Evolutionary conservation across 2,113 vertebrate species (phyloP), one percentile per base, ranked within the genome.

Genomic region (Apodemus speciosus): DNA sequence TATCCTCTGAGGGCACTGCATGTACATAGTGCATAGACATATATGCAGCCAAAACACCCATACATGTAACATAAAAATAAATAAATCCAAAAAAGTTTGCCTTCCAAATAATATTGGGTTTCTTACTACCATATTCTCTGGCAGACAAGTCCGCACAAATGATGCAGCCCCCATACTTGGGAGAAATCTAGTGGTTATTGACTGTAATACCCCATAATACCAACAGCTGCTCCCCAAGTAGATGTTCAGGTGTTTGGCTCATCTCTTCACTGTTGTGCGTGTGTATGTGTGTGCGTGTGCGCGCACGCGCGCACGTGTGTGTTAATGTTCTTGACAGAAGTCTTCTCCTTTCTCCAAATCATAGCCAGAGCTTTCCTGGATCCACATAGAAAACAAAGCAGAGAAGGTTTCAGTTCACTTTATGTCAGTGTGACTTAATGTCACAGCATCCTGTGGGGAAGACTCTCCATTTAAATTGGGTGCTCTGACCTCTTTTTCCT

Each of bases 41-140:
- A 60, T 2, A 3, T 60, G 79, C n/a, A 40, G 14, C 53, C n/a
- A 27, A 27, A 81, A 60, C 53, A 60, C 35, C 35, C 79, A 81
- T 27, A 60, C n/a, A 38, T 13, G 40, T 30, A 60, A 40, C 79
- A 60, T 60, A 60, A 81, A 81, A 60, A 60, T 80, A 38, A 80
- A 81, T 60, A 40, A 60, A 16, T 81, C 56, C 58, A 56, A 81
- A 81, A 81, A 38, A 93, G 79, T 88, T 95, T 85, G 46, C 75
- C 30, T 79, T 80, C 69, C 85, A 93, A 85, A 90, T 56, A 84
- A 69, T 69, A 53, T 58, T 49, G 92, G 43, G 62, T 96, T 85
- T 93, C 83, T 88, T 91, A 90, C 72, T 89, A 30, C 56, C 51
- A 38, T 77, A 35, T 68, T 21, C 32, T 95, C 88, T 40, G 91